These are phyloP conservation scores for Halictus quadricinctus DNA, from an alignment of 2,888 invertebrate species.

Conservation along the genomic window DNA sequence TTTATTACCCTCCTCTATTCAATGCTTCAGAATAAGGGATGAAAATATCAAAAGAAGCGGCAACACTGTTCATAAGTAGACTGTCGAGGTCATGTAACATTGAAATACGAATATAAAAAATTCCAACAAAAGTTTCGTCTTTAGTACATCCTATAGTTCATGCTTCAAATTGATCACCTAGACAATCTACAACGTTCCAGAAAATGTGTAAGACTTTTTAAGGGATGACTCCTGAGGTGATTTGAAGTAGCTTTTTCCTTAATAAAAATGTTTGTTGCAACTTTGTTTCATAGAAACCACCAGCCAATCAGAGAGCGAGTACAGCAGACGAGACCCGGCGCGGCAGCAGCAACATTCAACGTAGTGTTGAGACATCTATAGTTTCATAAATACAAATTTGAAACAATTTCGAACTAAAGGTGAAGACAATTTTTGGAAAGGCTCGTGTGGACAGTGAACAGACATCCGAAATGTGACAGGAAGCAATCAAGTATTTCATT, in stretches of 20 bases:
- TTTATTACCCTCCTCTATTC: not conserved
- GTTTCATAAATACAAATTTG: not conserved
- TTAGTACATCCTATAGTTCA: not conserved
- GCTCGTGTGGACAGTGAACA: not conserved
- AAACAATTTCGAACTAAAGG: not conserved
- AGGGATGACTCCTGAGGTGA: not conserved
- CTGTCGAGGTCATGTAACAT: not conserved
- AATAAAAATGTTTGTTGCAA: not conserved
- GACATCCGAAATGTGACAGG: not conserved
- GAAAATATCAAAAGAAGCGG: not conserved
- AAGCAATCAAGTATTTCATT: not conserved
- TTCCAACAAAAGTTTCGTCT: not conserved
- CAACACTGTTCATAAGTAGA: not conserved
- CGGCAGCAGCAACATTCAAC: not conserved
- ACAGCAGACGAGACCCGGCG: not conserved
- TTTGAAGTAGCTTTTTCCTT: not conserved
- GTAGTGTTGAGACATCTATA: not conserved
- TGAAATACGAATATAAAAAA: not conserved
- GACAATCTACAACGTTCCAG: not conserved
- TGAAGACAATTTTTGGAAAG: not conserved
- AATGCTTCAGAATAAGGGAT: not conserved
- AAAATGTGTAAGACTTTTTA: not conserved
- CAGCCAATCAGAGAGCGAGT: not conserved
- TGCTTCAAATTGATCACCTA: not conserved
- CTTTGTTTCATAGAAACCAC: not conserved